These are phyloP conservation scores for Monomorium pharaonis DNA, from an alignment of 1,140 invertebrate species.

Conservation along the genomic window DNA sequence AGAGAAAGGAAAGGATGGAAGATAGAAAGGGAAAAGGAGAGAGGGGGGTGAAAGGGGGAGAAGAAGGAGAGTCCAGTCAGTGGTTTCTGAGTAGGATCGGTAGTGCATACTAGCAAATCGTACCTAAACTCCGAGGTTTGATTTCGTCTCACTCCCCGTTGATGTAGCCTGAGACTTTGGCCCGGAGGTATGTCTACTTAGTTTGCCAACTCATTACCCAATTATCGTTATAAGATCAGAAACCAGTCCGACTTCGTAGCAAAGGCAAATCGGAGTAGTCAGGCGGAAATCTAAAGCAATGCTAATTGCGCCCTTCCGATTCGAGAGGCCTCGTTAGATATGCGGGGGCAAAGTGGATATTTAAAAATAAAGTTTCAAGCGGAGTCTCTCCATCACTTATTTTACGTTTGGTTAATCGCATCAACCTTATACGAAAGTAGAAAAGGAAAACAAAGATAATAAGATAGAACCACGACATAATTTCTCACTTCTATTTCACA, in stretches of 20 bases:
- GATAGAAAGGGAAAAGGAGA: conserved; percentile 1
- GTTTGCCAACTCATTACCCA: conserved; percentile 72
- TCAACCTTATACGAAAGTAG: background rate
- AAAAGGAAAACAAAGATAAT: background rate
- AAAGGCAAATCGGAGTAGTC: conserved; percentile 38
- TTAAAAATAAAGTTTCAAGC: conserved; percentile 22
- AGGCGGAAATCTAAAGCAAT: conserved; percentile 47
- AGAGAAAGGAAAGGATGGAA: background rate
- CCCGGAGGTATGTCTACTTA: conserved; percentile 66
- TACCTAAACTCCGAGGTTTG: conserved; percentile 63
- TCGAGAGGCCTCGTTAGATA: conserved; percentile 37
- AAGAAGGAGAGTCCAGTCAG: conserved; percentile 35
- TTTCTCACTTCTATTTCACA: background rate
- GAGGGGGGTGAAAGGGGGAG: background rate
- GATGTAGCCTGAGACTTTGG: conserved; percentile 39
- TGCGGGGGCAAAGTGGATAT: conserved; percentile 3
- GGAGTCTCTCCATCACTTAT: background rate
- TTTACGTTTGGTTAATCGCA: background rate
- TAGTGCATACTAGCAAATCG: conserved; percentile 59
- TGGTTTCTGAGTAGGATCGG: conserved; percentile 30
- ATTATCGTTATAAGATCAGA: conserved; percentile 64
- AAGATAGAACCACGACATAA: background rate
- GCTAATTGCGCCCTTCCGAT: conserved; percentile 46
- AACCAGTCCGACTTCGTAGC: conserved; percentile 45
- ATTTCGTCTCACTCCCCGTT: conserved; percentile 25